These are phyloP conservation scores for Myiopsitta monachus DNA, from an alignment of 2,113 vertebrate species.

Conservation along the genomic window DNA sequence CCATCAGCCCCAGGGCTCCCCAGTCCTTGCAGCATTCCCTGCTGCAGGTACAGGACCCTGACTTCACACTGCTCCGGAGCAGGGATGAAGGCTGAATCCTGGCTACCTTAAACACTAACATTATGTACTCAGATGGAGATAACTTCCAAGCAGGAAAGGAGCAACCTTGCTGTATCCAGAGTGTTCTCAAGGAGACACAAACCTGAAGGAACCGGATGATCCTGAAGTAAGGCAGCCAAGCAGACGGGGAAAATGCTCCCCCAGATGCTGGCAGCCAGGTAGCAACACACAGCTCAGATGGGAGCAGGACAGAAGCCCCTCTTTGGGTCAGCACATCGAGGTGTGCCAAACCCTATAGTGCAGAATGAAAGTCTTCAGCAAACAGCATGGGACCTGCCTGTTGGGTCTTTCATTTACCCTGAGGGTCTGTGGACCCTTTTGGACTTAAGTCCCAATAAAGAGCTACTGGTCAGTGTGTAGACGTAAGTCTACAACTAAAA, in stretches of 20 bases:
- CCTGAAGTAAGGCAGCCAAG: not conserved
- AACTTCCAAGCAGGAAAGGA: not conserved
- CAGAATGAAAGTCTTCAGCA: not conserved
- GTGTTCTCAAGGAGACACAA: not conserved
- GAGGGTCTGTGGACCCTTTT: not conserved
- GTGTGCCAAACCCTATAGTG: not conserved
- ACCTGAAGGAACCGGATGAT: not conserved
- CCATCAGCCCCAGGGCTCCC: not conserved
- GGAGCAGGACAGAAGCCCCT: not conserved
- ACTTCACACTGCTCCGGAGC: not conserved
- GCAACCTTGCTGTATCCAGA: not conserved
- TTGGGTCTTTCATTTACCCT: not conserved
- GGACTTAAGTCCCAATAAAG: not conserved
- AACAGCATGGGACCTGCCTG: not conserved
- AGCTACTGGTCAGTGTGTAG: not conserved
- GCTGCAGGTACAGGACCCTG: not conserved
- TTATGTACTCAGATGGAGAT: rapidly evolving
- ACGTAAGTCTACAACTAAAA: not conserved
- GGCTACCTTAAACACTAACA: not conserved
- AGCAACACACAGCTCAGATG: not conserved
- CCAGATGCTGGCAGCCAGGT: not conserved
- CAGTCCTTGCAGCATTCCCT: not conserved
- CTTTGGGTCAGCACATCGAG: rapidly evolving
- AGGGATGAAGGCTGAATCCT: not conserved
- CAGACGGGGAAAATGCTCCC: not conserved